phyloP scores from a whole-genome alignment of 1,140 invertebrate species.

The Hycleus phaleratus region DNA sequence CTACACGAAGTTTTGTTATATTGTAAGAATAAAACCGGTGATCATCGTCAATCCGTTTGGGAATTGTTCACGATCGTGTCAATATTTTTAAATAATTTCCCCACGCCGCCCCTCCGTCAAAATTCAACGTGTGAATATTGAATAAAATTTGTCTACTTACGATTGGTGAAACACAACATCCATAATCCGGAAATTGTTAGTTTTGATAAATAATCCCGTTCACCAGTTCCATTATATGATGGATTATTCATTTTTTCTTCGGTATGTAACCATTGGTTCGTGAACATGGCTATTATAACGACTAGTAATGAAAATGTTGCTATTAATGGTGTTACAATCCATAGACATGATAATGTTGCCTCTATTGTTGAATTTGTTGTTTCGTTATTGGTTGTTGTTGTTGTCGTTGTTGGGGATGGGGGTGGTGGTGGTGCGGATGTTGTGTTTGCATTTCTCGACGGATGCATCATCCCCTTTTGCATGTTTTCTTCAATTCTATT shows the following conservation, averaged over 20 bases:
- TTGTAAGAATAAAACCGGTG: too few species aligned
- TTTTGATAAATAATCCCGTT: constrained; percentile 55
- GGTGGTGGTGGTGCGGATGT: background rate
- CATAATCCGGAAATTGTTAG: constrained; percentile 62
- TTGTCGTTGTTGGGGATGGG: constrained; percentile 17
- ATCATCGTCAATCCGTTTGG: too few species aligned
- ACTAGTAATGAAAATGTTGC: constrained; percentile 56
- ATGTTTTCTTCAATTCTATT: background rate
- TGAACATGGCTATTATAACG: constrained; percentile 55
- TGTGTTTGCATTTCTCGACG: constrained; percentile 18
- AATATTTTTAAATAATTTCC: too few species aligned
- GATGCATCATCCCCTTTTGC: background rate
- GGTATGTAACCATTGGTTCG: constrained; percentile 63
- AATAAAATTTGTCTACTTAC: constrained; percentile 45
- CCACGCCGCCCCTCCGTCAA: too few species aligned
- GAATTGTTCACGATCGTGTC: too few species aligned
- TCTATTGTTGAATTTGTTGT: constrained; percentile 36
- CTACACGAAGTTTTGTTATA: too few species aligned
- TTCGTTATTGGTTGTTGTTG: constrained; percentile 3
- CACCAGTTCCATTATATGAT: constrained; percentile 54
- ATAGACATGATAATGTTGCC: constrained; percentile 50
- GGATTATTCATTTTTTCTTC: constrained; percentile 62
- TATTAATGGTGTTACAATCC: constrained; percentile 56
- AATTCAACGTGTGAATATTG: too few species aligned
- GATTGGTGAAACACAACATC: constrained; percentile 61